Evolutionary conservation across 2,888 invertebrate genomes (phyloP), one percentile per base, ranked within the genome.

Genomic region (Volucella inflata): DNA sequence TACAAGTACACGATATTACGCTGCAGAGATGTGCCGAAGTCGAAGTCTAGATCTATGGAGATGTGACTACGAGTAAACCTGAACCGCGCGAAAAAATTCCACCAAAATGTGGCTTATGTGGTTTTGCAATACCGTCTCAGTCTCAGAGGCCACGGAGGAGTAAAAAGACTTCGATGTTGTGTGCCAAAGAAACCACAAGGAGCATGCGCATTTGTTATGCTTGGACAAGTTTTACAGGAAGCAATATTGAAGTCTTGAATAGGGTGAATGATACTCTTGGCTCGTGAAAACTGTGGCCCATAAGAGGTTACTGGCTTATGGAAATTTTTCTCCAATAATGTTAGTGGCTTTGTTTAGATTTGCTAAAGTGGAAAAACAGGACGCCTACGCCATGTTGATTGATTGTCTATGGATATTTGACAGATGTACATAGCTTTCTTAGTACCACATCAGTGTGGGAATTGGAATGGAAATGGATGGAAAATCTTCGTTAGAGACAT

Each of bases 181-280:
- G n/a, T 16, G 30, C 30, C 30, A 30, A 30, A 14, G 21, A 21
- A 38, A 71, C 42, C 71, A 42, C 71, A 71, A 44, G 42, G 2
- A 42, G 53, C 38, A 48, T 59, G 38, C 46, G 36, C 50, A 59
- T 71, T 51, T n/a, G 51, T 44, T 3, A 21, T 21, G 67, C 48
- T 17, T 38, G 59, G 50, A 42, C 42, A 8, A 36, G 71, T 60
- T 50, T 71, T 21, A 60, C 71, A 60, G 59, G 59, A 71, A 71
- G 21, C 71, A 30, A n/a, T 44, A 21, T 60, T 46, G 17, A n/a
- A 9, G 17, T 57, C 40, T 57, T 30, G 21, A 62, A 30, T 30
- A 42, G 42, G 60, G n/a, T 11, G 44, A 42, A 11, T 12, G 12
- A 42, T 30, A 30, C 30, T 30, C 30, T 30, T 30, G 30, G 30